Conservation (phyloP, 2,113 vertebrate species). For the Cynocephalus volans region DNA sequence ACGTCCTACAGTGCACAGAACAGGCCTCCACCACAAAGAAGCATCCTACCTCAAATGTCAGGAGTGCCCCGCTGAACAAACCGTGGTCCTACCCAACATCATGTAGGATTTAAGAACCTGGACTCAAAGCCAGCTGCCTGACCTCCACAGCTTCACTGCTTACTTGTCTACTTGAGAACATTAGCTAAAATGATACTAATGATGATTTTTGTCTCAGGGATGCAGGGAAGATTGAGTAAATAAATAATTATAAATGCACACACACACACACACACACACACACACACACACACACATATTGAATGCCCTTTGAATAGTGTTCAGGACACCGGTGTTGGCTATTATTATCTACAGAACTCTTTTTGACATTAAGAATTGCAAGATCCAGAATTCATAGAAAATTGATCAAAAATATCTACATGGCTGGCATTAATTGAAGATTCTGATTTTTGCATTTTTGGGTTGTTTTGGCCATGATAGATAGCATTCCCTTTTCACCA, state of each 20-base stretch:
- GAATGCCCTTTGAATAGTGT: not conserved
- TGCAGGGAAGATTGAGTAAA: not conserved
- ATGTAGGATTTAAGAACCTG: not conserved
- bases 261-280: too few relatives aligned
- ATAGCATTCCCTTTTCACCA: not conserved
- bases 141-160: not conserved
- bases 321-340: not conserved
- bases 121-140: not conserved
- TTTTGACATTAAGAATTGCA: not conserved
- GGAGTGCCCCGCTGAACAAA: fast-evolving
- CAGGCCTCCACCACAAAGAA: not conserved
- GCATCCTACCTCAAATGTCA: not conserved
- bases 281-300: too few relatives aligned
- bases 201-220: not conserved
- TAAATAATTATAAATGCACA: not conserved
- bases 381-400: not conserved
- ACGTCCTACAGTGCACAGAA: not conserved
- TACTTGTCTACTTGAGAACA: not conserved
- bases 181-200: too few relatives aligned
- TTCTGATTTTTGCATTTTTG: not conserved
- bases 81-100: too few relatives aligned
- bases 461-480: too few relatives aligned
- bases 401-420: not conserved
- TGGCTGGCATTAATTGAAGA: not conserved
- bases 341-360: not conserved